phyloP scores from a whole-genome alignment of 2,113 vertebrate genomes.

The Gymnogyps californianus region DNA sequence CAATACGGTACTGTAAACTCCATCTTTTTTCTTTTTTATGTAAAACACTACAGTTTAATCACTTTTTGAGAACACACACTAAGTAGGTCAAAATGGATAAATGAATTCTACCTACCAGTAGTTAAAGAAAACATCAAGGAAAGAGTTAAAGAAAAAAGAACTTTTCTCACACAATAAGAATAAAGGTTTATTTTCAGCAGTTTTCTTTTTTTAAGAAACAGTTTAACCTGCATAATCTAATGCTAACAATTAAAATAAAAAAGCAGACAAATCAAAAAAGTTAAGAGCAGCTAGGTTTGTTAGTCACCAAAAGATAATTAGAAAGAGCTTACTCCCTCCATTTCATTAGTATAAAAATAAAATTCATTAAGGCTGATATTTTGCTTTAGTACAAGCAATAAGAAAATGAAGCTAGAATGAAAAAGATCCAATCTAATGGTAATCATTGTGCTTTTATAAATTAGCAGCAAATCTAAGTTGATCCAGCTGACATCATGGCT shows the following conservation, averaged over 20 bases:
- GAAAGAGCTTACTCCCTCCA: neutral
- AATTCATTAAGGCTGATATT: conserved; percentile 51
- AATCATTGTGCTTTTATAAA: neutral
- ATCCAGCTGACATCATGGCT: neutral
- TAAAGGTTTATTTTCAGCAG: neutral
- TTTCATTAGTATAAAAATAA: conserved; percentile 58
- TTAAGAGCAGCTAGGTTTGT: conserved; percentile 16
- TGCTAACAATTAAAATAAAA: neutral
- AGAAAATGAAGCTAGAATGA: neutral
- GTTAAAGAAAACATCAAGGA: neutral
- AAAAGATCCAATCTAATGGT: conserved; percentile 2
- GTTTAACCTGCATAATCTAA: neutral
- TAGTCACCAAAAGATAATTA: conserved; percentile 39
- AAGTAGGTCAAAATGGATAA: neutral
- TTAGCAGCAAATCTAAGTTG: neutral
- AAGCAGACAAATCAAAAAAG: neutral
- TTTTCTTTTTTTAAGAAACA: neutral
- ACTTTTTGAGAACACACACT: neutral
- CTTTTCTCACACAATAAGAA: neutral
- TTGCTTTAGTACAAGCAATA: neutral
- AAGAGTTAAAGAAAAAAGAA: neutral
- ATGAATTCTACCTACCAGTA: neutral
- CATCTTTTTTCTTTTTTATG: neutral
- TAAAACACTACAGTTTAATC: neutral
- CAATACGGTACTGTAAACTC: neutral